Evolutionary conservation across 2,888 invertebrate species (phyloP).

Genomic region (Orchestes rusci): DNA sequence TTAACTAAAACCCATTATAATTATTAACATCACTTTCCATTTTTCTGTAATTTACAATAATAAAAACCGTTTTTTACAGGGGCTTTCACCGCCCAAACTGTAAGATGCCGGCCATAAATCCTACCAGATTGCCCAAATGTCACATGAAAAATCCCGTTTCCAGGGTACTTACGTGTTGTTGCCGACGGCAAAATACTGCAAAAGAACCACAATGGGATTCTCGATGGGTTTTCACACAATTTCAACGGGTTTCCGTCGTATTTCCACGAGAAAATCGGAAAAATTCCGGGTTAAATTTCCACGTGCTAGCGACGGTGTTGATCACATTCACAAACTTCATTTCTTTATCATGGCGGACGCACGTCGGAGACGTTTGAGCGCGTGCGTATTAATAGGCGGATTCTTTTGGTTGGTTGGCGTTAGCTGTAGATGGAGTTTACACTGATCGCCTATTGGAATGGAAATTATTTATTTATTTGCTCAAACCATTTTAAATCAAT

Average conservation of each 20-base stretch:
- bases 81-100: background rate
- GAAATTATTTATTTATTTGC: too few relatives aligned
- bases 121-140: background rate
- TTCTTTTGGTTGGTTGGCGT: too few relatives aligned
- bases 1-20: too few relatives aligned
- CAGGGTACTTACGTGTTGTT: background rate
- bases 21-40: too few relatives aligned
- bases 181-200: background rate
- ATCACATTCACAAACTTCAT: background rate
- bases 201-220: background rate
- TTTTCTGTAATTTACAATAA: background rate
- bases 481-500: too few relatives aligned
- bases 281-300: background rate
- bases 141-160: background rate
- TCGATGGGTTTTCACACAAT: background rate
- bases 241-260: background rate
- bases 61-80: background rate
- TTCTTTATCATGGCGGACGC: background rate
- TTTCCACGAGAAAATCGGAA: background rate
- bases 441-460: too few relatives aligned
- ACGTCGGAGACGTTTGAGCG: too few relatives aligned
- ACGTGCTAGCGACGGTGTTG: background rate
- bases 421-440: too few relatives aligned
- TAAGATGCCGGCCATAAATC: background rate
- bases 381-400: too few relatives aligned